These are phyloP conservation scores for Drosophila varians DNA, from an alignment of 1,140 invertebrate genomes.

Conservation along the genomic window DNA sequence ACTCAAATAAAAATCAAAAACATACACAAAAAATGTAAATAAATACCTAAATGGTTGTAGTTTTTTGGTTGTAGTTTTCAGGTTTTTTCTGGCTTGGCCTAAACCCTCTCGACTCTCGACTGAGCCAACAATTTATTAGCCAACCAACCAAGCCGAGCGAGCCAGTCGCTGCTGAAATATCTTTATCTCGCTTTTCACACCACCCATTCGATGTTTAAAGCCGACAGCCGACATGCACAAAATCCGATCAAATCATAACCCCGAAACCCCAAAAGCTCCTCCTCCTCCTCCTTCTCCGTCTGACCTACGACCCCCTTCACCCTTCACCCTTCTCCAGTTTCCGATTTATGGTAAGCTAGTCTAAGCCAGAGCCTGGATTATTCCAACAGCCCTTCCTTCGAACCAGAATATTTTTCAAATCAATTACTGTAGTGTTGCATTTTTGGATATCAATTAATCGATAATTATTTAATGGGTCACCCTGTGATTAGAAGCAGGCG, in stretches of 20 bases:
- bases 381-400: neutral
- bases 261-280: neutral
- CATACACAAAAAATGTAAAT: conserved; percentile 17
- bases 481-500: no score
- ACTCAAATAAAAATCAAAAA: conserved; percentile 25
- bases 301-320: neutral
- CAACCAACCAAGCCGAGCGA: no score
- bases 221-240: conserved; percentile 70
- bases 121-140: conserved; percentile 73
- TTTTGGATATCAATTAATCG: no score
- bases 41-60: conserved; percentile 25
- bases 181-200: conserved; percentile 23
- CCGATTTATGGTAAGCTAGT: conserved; percentile 8
- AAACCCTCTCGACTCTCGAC: conserved; percentile 17
- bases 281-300: neutral
- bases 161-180: conserved; percentile 9
- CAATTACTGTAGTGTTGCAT: no score
- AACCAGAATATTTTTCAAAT: no score
- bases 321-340: neutral
- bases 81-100: conserved; percentile 1
- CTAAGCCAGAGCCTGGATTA: conserved; percentile 31
- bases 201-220: conserved; percentile 62
- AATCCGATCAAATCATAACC: conserved; percentile 62
- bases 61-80: conserved; percentile 12
- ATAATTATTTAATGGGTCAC: no score